phyloP scores from a whole-genome alignment of 1,140 invertebrate species.

The Drosophila sturtevanti region DNA sequence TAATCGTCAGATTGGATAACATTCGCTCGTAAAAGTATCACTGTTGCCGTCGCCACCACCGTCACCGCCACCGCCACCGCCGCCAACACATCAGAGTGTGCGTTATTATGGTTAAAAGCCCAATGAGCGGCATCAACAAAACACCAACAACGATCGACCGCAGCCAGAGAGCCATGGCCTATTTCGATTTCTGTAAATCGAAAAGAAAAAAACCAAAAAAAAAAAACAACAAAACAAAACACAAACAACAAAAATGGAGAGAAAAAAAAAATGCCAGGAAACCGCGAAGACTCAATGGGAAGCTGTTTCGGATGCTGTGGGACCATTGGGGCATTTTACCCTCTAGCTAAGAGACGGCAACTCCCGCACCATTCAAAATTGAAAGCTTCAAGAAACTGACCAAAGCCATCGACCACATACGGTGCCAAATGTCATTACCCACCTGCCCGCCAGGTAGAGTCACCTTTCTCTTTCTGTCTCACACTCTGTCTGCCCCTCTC shows the following conservation, averaged over 20 bases:
- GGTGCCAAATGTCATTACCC: constrained; percentile 33
- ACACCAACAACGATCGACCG: constrained; percentile 14
- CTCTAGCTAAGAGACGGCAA: neutral
- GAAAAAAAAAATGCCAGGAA: constrained; percentile 6
- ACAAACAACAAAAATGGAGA: too few relatives aligned
- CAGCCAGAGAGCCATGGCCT: constrained; percentile 36
- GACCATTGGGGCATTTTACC: neutral
- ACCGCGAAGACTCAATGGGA: constrained; percentile 21
- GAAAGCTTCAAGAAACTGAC: neutral
- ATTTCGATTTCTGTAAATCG: constrained; percentile 52
- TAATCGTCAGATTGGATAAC: constrained; percentile 69
- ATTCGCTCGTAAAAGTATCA: constrained; percentile 69
- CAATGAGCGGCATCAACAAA: constrained; percentile 12
- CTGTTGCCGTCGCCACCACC: constrained; percentile 24
- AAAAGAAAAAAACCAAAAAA: constrained; percentile 19
- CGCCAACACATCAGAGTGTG: constrained; percentile 29
- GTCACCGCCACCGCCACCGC: constrained; percentile 23
- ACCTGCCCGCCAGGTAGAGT: constrained; percentile 28
- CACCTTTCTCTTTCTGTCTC: neutral
- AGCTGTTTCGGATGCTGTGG: constrained; percentile 6
- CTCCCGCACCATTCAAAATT: neutral
- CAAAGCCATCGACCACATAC: constrained; percentile 43
- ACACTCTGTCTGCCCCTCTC: neutral
- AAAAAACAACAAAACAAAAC: too few relatives aligned
- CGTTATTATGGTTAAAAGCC: neutral